Base-by-base conservation (phyloP, 2,113 vertebrate genomes). In the Cheirogaleus medius region DNA sequence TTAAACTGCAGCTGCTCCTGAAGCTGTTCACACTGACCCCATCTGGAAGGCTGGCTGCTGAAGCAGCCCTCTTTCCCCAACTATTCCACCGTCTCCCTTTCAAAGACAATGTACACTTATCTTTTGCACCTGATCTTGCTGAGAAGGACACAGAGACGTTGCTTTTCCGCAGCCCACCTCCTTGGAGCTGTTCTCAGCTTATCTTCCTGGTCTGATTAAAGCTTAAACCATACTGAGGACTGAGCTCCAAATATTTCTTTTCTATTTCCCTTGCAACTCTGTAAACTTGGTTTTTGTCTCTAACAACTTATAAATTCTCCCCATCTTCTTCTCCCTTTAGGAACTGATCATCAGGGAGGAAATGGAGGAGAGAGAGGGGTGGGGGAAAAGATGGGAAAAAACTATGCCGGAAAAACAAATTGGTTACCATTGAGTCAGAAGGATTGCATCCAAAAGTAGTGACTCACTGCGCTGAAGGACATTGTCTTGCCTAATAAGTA, bases 371-470 rank as follows among this genome's bases (percentile, higher is more conserved):
- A 82, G 68, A 94, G 76, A 84, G 7, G 4, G 5, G 52, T 87
- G 42, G 80, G 32, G 25, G n/a, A 93, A 49, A 60, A 9, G 5
- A 52, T 52, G 64, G 32, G 6, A 71, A 44, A 94, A 23, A 77
- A 29, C 1, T 84, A n/a, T 88, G 34, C 25, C 87, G 84, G 68
- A 91, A 96, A 97, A 73, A 93, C 73, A 95, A 78, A 95, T 73
- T 80, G 63, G 81, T n/a, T 95, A 21, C 80, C 97, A 71, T 27
- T 97, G 97, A 93, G 58, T 94, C 94, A 96, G 91, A 97, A 94
- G 20, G 82, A 42, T 27, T 81, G 10, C 47, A 64, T 97, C 94
- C 82, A 69, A 54, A 92, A 87, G 88, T 11, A 73, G 94, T 95
- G 93, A 97, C 86, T 98, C 88, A 96, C 47, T 52, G 13, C 2